Percentiles rank a stretch among this genome's conserved stretches.
Evolutionary conservation across 1,140 invertebrate genomes (phyloP).

Genomic region (Euschistus heros): DNA sequence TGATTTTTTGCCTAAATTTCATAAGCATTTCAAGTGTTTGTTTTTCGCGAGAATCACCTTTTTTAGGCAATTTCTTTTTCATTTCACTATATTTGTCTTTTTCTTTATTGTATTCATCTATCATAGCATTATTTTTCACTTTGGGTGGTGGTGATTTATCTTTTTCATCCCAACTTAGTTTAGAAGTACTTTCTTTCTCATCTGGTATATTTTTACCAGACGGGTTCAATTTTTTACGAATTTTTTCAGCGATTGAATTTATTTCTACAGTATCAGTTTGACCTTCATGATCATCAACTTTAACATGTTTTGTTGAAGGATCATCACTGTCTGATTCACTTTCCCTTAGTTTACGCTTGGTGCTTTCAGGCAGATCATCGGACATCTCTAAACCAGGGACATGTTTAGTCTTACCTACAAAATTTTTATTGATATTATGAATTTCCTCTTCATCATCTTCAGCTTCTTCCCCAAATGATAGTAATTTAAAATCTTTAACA

Average conservation of each 20-base stretch:
- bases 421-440: conserved; percentile 52
- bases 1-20: conserved; percentile 73
- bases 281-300: background rate
- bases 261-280: background rate
- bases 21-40: conserved; percentile 66
- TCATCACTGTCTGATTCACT: conserved; percentile 80
- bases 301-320: conserved; percentile 46
- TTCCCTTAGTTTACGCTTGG: background rate
- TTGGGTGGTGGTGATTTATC: background rate
- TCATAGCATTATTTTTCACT: background rate
- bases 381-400: background rate
- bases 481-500: conserved; percentile 81
- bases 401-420: conserved; percentile 36
- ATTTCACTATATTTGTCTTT: conserved; percentile 4
- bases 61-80: conserved; percentile 31
- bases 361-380: background rate
- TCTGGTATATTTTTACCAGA: background rate
- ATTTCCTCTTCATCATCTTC: conserved; percentile 92
- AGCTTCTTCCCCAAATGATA: conserved; percentile 96
- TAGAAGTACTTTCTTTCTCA: background rate
- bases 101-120: conserved; percentile 8
- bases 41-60: conserved; percentile 42
- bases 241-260: background rate
- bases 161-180: background rate
- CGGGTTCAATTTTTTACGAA: conserved; percentile 7